Evolutionary conservation across 2,888 invertebrate genomes (phyloP), one percentile per base, ranked within the genome.

Genomic region (Drosophila prostipennis): DNA sequence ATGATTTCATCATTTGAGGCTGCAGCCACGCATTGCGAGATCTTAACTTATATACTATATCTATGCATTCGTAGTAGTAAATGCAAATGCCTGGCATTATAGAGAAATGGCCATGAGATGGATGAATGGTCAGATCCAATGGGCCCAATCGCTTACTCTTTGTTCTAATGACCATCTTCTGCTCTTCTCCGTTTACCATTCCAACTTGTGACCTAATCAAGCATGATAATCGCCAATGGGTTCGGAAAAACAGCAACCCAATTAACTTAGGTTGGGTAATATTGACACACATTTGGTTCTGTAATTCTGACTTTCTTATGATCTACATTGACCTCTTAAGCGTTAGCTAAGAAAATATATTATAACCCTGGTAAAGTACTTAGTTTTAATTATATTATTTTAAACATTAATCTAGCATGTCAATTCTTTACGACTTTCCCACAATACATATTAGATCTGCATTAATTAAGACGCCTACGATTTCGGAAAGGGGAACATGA

Each of bases 1-100:
- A 70, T 55, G 70, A 64, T 70, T 70, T 70, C 70, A 14, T 70
- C 70, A 70, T 73, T 51, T 46, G 37, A 23, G 29, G 65, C 37
- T 39, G 63, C 23, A 53, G 52, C 51, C 8, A 58, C 34, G 49
- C 49, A 52, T 46, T 40, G 59, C 63, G 32, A 48, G 60, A 72
- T 60, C 68, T 34, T 16, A 13, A 11, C 16, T 34, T 48, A 34
- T 34, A 34, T 16, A 46, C 4, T 51, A 37, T 32, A 19, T 2
- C 19, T 19, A 37, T 46, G 26, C 11, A 16, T 40, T 10, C 2
- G 19, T 19, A 19, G 19, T 19, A 19, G 3, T 10, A 19, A 19
- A 19, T 19, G 19, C 19, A 19, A 19, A 19, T 19, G 19, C 19
- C 19, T 19, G 19, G 19, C 19, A 40, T 40, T 4, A 19, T 26